Evolutionary conservation across 2,888 invertebrate species (phyloP).

Genomic region (Conomelus anceps): DNA sequence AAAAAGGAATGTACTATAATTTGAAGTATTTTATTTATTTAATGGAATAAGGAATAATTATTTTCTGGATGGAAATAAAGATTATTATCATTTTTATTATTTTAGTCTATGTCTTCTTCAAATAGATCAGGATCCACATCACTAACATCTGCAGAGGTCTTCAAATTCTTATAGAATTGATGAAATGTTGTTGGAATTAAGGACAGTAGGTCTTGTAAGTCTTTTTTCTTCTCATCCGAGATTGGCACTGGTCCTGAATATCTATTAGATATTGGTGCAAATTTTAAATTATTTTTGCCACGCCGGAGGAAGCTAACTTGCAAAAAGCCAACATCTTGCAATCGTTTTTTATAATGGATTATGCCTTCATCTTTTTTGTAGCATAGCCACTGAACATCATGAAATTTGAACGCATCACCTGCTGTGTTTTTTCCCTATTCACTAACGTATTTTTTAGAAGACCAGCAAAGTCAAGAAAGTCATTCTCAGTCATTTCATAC

Average conservation of each 20-base stretch:
- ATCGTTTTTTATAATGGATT: not conserved
- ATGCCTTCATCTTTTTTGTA: not conserved
- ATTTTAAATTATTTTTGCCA: not conserved
- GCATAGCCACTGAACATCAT: not conserved
- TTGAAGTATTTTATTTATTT: too few relatives aligned
- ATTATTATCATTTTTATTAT: too few relatives aligned
- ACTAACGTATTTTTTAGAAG: slow-evolving; percentile 14
- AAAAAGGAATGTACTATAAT: too few relatives aligned
- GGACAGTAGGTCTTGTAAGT: not conserved
- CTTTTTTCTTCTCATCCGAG: not conserved
- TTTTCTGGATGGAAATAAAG: too few relatives aligned
- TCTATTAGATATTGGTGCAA: not conserved
- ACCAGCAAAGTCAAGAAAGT: slow-evolving; percentile 22
- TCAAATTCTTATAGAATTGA: not conserved
- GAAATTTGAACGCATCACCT: not conserved
- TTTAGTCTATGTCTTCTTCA: too few relatives aligned
- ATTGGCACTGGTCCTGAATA: not conserved
- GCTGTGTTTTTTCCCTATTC: slow-evolving; percentile 5
- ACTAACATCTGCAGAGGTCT: too few relatives aligned
- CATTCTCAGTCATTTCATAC: slow-evolving; percentile 30
- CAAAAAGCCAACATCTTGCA: not conserved
- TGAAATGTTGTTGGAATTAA: not conserved
- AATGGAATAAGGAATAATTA: too few relatives aligned
- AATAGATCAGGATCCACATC: too few relatives aligned
- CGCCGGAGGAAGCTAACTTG: not conserved